phyloP scores from a whole-genome alignment of 2,113 vertebrate genomes.

The Chamaea fasciata region DNA sequence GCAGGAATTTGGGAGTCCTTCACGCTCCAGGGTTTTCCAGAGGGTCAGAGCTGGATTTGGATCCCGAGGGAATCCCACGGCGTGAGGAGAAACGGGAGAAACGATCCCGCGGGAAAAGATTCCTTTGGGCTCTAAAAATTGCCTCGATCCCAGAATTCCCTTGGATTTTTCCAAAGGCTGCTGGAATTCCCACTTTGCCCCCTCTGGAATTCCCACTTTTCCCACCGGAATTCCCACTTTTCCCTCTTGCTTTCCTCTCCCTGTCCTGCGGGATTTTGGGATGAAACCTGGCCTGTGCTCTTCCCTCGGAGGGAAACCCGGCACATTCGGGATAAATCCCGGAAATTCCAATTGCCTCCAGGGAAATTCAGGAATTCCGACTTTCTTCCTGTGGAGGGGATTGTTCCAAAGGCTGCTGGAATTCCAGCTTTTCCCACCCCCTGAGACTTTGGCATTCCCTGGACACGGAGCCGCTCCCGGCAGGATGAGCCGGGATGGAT shows the following conservation, averaged over 20 bases:
- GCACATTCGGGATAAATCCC: not conserved
- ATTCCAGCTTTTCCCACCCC: not conserved
- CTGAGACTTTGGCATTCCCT: not conserved
- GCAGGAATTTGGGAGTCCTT: not conserved
- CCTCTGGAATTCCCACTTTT: not conserved
- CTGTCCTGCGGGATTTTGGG: not conserved
- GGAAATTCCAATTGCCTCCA: not conserved
- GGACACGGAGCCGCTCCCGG: not conserved
- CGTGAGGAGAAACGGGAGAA: not conserved
- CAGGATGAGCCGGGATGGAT: not conserved
- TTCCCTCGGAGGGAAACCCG: not conserved
- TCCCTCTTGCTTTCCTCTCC: not conserved
- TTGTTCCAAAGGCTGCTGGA: not conserved
- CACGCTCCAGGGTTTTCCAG: fast-evolving
- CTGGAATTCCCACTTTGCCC: not conserved
- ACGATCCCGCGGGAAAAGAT: not conserved
- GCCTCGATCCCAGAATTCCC: not conserved
- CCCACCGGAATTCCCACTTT: not conserved
- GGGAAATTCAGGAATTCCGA: not conserved
- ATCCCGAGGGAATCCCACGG: not conserved
- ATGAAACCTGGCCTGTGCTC: too few species aligned
- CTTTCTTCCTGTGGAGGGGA: not conserved
- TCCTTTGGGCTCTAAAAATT: not conserved
- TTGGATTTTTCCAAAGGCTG: not conserved
- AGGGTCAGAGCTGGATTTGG: not conserved